Base-by-base conservation (phyloP, 1,140 invertebrate genomes). In the Portunus trituberculatus region DNA sequence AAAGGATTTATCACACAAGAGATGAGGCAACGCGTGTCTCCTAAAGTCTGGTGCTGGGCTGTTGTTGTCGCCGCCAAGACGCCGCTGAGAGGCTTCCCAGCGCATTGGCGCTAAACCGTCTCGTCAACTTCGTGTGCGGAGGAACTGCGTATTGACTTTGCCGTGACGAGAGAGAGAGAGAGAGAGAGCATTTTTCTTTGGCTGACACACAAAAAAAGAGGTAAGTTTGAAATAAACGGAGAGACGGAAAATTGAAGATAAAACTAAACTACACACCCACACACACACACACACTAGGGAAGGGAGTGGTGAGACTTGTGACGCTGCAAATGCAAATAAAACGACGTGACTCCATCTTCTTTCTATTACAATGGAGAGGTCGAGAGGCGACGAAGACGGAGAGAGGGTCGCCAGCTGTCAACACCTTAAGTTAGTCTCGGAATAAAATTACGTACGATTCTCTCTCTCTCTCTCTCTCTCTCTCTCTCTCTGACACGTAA, bases 161-260 rank as follows among this genome's bases (percentile, higher is more conserved):
- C 52, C 7, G 31, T n/a, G 87, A 31, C 39, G 87, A 88, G 87
- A 88, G 87, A 88, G 87, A 88, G 87, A 88, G 87, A 88, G 87
- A 88, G 87, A 88, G 87, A 88, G 87, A 88, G 87, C 31, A 59
- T 59, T 20, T 20, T 59, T 10, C 52, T 59, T 59, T 59, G 52
- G 16, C 16, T 14, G 16, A 20, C 52, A 59, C 12, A 10, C 10
- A 12, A 59, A 59, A 10, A 59, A 59, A 20, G 39, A 39, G 39
- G 6, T 39, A 39, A 39, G 39, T 39, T 59, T 59, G 52, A 59
- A 59, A 59, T 59, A 14, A 59, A 10, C 39, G 52, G 52, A 59
- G 16, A 20, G 52, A 59, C 16, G 16, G 52, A 59, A 59, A 59
- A 59, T 10, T 59, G 16, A 14, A 20, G 52, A 59, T 14, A 6